Evolutionary conservation across 2,888 invertebrate species (phyloP), one percentile per base, ranked within the genome.

Genomic region (Diadromus collaris): DNA sequence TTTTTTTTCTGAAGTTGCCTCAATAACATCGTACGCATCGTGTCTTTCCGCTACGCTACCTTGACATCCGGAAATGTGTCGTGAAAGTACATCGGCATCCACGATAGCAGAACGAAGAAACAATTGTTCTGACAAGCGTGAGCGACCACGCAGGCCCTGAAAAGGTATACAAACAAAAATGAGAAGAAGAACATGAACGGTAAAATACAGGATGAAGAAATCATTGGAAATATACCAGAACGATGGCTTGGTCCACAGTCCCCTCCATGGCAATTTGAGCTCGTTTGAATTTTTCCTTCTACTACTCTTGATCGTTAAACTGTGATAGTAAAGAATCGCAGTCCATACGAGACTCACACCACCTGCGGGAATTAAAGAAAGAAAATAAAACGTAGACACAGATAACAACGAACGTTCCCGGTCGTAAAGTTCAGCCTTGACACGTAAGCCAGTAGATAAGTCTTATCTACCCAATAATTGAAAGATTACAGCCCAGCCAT

Each of bases 1-100:
- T 34, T 34, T 60, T 60, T 68, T 61, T 51, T 61, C 34, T 9
- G 13, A 29, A n/a, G 10, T 19, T 46, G 13, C 21, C 13, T 60
- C 7, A 21, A 61, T 13, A 16, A 19, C 5, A 51, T 9, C 13
- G 16, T 34, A 19, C 10, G 16, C 10, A 21, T 9, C 19, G 16
- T 5, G 27, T 44, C 58, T 56, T 34, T 29, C n/a, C 2, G 6
- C 24, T 48, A 61, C 44, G 58, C 19, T 86, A 91, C 91, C 88
- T 94, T 94, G 44, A 94, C 94, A 81, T 93, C 92, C 0, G 94
- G 94, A 86, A 93, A 95, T 29, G 93, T 94, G 85, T 95, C 95
- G 85, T 94, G 93, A 87, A 95, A 95, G 88, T 95, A 95, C 56
- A 94, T 95, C 46, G 95, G 95, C 87, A 95, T 91, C 95, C 95